Evolutionary conservation across 1,140 invertebrate species (phyloP).

Genomic region (Muscidifurax raptorellus): DNA sequence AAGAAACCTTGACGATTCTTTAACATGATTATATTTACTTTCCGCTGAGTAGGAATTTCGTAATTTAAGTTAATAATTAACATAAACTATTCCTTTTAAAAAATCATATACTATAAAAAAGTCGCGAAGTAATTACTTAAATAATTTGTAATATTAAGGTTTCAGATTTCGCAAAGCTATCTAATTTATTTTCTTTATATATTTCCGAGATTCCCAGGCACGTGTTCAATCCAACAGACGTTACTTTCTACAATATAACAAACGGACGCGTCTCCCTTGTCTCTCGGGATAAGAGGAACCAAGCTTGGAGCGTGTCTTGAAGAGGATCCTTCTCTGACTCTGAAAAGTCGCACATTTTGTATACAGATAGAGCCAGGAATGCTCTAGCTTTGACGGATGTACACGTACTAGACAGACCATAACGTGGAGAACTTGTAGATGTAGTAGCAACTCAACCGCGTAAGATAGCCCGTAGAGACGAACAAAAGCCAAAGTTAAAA

Average conservation of each 20-base stretch:
- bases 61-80: no score
- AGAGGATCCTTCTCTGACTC: slow-evolving; percentile 4
- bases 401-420: not conserved
- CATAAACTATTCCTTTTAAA: no score
- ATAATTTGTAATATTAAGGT: not conserved
- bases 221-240: not conserved
- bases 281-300: not conserved
- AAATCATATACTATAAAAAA: no score
- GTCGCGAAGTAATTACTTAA: no score
- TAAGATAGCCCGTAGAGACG: not conserved
- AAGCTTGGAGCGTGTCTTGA: not conserved
- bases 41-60: no score
- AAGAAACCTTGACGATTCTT: no score
- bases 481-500: not conserved
- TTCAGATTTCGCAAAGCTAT: not conserved
- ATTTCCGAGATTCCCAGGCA: not conserved
- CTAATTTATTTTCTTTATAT: not conserved
- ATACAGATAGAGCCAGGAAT: not conserved
- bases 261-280: not conserved
- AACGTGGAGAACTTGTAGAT: not conserved
- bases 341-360: not conserved
- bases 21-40: no score
- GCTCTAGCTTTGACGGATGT: not conserved
- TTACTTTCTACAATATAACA: not conserved
- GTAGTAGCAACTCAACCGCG: slow-evolving; percentile 23